These are phyloP conservation scores for Takifugu rubripes DNA, from an alignment of 2,797 vertebrate genomes.

Conservation along the genomic window DNA sequence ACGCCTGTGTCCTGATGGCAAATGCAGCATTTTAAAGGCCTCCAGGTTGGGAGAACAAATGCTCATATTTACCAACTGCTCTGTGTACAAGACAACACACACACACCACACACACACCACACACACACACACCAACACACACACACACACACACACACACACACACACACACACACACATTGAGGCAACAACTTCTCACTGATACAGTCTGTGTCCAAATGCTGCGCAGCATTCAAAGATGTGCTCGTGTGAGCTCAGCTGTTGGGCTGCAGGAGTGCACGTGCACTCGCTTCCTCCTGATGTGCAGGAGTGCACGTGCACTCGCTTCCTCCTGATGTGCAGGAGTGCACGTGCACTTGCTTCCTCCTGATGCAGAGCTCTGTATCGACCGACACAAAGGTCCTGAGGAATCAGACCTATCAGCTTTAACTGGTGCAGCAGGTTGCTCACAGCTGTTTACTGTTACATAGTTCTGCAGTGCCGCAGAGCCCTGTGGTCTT, in stretches of 20 bases:
- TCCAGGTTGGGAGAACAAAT: constrained; percentile 28
- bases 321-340: too few species aligned
- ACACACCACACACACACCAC: not conserved
- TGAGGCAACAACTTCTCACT: constrained; percentile 14
- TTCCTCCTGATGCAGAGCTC: not conserved
- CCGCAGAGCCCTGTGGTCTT: constrained; percentile 39
- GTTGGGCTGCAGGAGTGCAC: not conserved
- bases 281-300: too few species aligned
- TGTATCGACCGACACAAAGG: constrained; percentile 28
- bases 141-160: too few species aligned
- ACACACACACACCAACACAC: too few species aligned
- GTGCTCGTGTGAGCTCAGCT: not conserved
- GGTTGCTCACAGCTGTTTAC: constrained; percentile 17
- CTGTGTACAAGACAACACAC: constrained; percentile 40
- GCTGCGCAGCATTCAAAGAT: constrained; percentile 7
- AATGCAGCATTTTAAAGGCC: constrained; percentile 19
- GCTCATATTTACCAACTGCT: constrained; percentile 48
- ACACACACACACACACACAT: too few species aligned
- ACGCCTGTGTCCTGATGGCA: too few species aligned
- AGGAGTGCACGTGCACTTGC: too few species aligned
- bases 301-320: too few species aligned
- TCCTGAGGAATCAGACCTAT: constrained; percentile 8
- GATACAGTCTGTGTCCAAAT: constrained; percentile 42
- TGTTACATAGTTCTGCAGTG: constrained; percentile 16
- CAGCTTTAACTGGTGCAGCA: constrained; percentile 18